A percentile compares a stretch with the other conserved stretches of the same genome.
These are phyloP conservation scores for Diaperis boleti DNA, from an alignment of 2,888 invertebrate genomes.

Conservation along the genomic window DNA sequence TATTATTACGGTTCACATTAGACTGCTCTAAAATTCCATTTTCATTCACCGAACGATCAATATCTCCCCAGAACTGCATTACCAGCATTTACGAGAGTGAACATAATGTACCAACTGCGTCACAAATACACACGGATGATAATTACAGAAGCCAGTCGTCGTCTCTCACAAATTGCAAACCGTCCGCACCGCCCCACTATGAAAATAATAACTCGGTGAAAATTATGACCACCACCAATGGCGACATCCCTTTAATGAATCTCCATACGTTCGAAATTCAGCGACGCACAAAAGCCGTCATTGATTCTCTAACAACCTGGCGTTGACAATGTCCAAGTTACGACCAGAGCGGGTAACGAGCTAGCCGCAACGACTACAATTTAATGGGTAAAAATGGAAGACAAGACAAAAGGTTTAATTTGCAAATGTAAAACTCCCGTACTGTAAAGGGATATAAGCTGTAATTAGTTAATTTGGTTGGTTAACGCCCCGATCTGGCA, in stretches of 20 bases:
- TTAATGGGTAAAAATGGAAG: conserved; percentile 2
- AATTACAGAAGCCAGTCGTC: conserved; percentile 25
- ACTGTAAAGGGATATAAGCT: no score
- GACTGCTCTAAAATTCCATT: conserved; percentile 1
- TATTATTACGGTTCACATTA: background rate
- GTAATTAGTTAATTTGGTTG: no score
- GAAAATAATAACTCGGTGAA: background rate
- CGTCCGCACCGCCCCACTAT: background rate
- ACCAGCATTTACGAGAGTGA: conserved; percentile 14
- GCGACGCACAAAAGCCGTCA: conserved; percentile 11
- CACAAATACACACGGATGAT: conserved; percentile 22
- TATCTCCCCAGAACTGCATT: conserved; percentile 14
- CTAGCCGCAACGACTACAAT: background rate
- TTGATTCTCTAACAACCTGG: conserved; percentile 26
- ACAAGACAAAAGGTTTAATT: conserved; percentile 6
- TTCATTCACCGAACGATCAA: conserved; percentile 2
- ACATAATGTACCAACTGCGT: conserved; percentile 31
- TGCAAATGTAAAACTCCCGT: conserved; percentile 16
- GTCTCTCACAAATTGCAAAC: conserved; percentile 22
- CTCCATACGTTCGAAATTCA: conserved; percentile 14
- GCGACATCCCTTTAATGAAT: conserved; percentile 14
- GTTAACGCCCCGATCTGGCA: no score
- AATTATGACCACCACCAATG: conserved; percentile 5
- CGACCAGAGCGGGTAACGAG: conserved; percentile 16
- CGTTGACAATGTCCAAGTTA: conserved; percentile 18